Conservation (phyloP, 2,888 invertebrate genomes). For the Hedya salicella region DNA sequence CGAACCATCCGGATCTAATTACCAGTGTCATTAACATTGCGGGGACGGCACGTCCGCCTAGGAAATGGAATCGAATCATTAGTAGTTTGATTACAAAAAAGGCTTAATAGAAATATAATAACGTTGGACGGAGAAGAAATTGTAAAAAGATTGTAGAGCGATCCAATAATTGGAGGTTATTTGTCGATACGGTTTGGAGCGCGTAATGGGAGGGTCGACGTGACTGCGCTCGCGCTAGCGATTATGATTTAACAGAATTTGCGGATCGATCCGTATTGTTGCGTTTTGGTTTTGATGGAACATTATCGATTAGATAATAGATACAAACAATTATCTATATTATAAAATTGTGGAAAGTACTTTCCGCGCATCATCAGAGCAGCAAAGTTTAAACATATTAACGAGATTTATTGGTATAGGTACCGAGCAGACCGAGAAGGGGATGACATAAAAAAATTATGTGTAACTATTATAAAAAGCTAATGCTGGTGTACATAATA, state of each 20-base stretch:
- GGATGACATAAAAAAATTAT: too few species aligned
- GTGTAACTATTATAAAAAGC: too few species aligned
- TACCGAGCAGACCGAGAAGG: too few species aligned
- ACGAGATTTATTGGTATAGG: too few species aligned
- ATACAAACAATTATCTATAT: neutral
- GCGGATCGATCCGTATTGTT: conserved; percentile 57
- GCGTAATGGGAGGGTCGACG: conserved; percentile 83
- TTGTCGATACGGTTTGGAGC: conserved; percentile 85
- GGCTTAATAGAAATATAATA: conserved; percentile 86
- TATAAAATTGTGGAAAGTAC: too few species aligned
- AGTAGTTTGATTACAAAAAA: conserved; percentile 85
- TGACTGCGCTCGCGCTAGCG: conserved; percentile 65
- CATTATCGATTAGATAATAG: conserved; percentile 24
- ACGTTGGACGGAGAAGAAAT: conserved; percentile 82
- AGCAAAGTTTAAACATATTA: too few species aligned
- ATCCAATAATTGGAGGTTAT: conserved; percentile 85
- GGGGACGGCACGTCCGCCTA: conserved; percentile 84
- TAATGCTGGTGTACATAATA: too few species aligned
- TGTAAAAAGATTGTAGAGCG: conserved; percentile 85
- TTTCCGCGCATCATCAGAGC: too few species aligned
- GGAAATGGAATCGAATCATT: conserved; percentile 86
- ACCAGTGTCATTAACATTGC: conserved; percentile 82
- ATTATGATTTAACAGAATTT: conserved; percentile 71
- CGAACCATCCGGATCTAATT: conserved; percentile 85
- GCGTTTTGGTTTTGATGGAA: conserved; percentile 27